Percentiles rank a stretch among this genome's conserved stretches.
Conservation (phyloP, 2,113 vertebrate genomes). For the Colius striatus region DNA sequence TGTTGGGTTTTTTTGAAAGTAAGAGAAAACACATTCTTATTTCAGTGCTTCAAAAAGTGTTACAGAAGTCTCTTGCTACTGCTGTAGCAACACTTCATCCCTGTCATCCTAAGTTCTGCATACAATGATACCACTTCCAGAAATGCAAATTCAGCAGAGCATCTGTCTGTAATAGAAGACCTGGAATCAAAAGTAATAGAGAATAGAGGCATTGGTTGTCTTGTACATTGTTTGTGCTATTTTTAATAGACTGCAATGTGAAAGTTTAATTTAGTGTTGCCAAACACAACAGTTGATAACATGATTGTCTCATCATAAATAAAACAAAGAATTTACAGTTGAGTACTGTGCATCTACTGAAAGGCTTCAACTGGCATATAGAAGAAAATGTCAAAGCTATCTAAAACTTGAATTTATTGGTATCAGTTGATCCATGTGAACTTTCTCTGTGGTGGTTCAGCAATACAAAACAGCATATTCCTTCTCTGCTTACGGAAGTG, state of each 20-base stretch:
- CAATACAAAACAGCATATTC: background rate
- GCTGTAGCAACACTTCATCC: background rate
- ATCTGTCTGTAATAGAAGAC: background rate
- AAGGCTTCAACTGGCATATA: background rate
- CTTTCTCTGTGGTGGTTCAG: background rate
- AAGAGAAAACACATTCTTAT: background rate
- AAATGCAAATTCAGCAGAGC: background rate
- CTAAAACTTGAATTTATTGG: background rate
- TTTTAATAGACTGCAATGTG: background rate
- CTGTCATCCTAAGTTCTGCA: background rate
- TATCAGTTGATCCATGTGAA: background rate
- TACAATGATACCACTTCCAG: background rate
- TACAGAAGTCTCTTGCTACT: background rate
- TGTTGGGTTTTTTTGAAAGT: background rate
- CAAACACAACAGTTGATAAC: background rate
- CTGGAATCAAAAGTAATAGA: background rate
- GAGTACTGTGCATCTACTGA: background rate
- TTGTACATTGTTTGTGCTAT: background rate
- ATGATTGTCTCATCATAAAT: background rate
- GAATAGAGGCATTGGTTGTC: background rate
- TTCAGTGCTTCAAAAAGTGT: background rate
- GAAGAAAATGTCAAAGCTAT: background rate
- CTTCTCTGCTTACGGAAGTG: background rate
- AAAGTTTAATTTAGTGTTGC: background rate
- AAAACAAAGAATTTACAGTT: background rate